A percentile compares a stretch with the other conserved stretches of the same genome.
Conservation (phyloP, 2,888 invertebrate species). For the Protonemura montana region DNA sequence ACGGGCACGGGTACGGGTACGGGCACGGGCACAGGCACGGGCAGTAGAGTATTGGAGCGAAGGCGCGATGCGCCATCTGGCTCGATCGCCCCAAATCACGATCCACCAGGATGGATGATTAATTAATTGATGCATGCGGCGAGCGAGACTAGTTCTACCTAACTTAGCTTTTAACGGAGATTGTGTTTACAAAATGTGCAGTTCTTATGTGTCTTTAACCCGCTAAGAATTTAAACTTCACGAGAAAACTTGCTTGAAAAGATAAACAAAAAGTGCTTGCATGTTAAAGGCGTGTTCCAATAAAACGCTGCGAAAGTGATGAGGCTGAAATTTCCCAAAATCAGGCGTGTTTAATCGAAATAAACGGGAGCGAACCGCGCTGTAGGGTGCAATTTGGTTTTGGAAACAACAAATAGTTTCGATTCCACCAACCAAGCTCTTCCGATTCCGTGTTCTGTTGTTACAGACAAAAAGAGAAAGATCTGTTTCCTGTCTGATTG, state of each 20-base stretch:
- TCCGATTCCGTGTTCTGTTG: not conserved
- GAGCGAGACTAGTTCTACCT: not conserved
- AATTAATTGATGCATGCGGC: conserved; percentile 14
- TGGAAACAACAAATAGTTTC: not conserved
- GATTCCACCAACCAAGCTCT: not conserved
- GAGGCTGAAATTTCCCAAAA: not conserved
- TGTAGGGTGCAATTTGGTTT: not conserved
- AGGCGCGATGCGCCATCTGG: not conserved
- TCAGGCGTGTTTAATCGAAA: not conserved
- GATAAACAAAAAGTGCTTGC: conserved; percentile 25
- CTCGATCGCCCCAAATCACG: not conserved
- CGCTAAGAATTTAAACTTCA: not conserved
- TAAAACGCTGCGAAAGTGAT: not conserved
- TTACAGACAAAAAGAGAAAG: not conserved
- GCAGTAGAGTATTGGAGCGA: not conserved
- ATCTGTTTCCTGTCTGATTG: not conserved
- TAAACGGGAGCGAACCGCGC: not conserved
- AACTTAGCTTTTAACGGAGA: conserved; percentile 21
- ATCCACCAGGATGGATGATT: conserved; percentile 12
- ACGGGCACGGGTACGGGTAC: too few relatives aligned
- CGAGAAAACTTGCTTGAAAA: not conserved
- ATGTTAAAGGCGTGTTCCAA: not conserved
- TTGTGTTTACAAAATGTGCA: not conserved
- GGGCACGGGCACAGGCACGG: not conserved
- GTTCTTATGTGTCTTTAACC: conserved; percentile 13